A percentile compares a stretch with the other conserved stretches of the same genome.
These are phyloP conservation scores for Lycocorax pyrrhopterus DNA, from an alignment of 2,113 vertebrate species.

Conservation along the genomic window DNA sequence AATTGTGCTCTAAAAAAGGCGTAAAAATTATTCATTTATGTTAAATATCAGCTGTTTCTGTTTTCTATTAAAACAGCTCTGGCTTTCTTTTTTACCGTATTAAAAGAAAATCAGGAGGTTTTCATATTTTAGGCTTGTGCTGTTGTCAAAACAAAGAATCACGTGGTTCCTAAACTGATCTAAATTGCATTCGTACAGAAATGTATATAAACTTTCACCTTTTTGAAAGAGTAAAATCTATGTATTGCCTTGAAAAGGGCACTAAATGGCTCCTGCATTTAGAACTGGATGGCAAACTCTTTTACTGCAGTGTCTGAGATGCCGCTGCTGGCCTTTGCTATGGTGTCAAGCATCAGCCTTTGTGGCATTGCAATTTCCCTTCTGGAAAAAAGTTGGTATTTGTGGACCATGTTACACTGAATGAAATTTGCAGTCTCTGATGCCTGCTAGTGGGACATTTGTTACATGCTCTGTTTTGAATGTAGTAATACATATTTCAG, in stretches of 20 bases:
- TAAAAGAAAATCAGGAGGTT: not conserved
- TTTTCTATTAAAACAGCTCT: not conserved
- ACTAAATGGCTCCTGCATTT: slow-evolving; percentile 25
- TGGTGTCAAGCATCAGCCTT: slow-evolving; percentile 38
- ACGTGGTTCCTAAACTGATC: not conserved
- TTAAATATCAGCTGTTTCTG: not conserved
- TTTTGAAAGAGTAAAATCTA: slow-evolving; percentile 33
- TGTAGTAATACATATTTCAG: slow-evolving; percentile 56
- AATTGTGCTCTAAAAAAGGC: not conserved
- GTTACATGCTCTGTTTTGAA: slow-evolving; percentile 48
- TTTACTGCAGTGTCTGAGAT: slow-evolving; percentile 7
- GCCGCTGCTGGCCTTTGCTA: slow-evolving; percentile 48
- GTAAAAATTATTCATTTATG: not conserved
- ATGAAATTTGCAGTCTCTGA: slow-evolving; percentile 55
- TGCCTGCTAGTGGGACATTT: slow-evolving; percentile 63
- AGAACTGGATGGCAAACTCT: not conserved
- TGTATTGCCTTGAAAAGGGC: slow-evolving; percentile 53
- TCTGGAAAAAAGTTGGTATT: slow-evolving; percentile 33
- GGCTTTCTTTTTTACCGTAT: not conserved
- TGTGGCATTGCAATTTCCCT: slow-evolving; percentile 26
- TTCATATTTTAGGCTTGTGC: not conserved
- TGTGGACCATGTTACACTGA: slow-evolving; percentile 21
- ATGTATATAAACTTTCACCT: slow-evolving; percentile 36
- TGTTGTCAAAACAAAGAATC: not conserved
- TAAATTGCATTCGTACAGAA: slow-evolving; percentile 26